Percentiles rank a stretch among this genome's conserved stretches.
These are phyloP conservation scores for Portunus trituberculatus DNA, from an alignment of 1,140 invertebrate species.

Conservation along the genomic window DNA sequence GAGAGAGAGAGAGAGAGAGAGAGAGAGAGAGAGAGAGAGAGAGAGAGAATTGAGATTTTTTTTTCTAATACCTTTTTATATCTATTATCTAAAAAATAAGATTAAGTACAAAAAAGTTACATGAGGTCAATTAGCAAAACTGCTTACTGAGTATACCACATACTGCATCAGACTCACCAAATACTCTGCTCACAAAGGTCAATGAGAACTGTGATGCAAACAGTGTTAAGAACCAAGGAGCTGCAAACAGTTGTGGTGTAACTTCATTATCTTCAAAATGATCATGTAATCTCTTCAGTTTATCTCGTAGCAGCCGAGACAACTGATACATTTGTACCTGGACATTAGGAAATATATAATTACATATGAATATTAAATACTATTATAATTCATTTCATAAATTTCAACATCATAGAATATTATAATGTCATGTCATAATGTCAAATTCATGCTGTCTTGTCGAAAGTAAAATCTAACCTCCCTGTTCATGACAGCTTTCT, in stretches of 20 bases:
- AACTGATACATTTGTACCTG: constrained; percentile 93
- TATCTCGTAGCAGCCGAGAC: constrained; percentile 94
- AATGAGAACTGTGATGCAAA: constrained; percentile 98
- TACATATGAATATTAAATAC: too few species aligned
- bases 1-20: too few species aligned
- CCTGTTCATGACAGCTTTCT: too few species aligned
- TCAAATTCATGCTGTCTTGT: too few species aligned
- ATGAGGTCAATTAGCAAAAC: too few species aligned
- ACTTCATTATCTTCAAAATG: constrained; percentile 95
- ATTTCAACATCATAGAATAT: too few species aligned
- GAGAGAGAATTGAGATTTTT: too few species aligned
- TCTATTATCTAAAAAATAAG: too few species aligned
- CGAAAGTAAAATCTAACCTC: too few species aligned
- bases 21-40: neutral
- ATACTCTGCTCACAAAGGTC: constrained; percentile 96
- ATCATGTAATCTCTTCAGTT: constrained; percentile 89
- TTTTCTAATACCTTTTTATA: too few species aligned
- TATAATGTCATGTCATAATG: too few species aligned
- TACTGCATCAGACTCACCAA: constrained; percentile 85
- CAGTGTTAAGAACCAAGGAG: constrained; percentile 96
- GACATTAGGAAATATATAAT: neutral
- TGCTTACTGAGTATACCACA: neutral
- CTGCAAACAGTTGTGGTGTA: constrained; percentile 94
- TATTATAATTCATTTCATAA: too few species aligned
- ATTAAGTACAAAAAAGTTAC: neutral